Evolutionary conservation across 2,888 invertebrate genomes (phyloP).

Genomic region (Troilus luridus): DNA sequence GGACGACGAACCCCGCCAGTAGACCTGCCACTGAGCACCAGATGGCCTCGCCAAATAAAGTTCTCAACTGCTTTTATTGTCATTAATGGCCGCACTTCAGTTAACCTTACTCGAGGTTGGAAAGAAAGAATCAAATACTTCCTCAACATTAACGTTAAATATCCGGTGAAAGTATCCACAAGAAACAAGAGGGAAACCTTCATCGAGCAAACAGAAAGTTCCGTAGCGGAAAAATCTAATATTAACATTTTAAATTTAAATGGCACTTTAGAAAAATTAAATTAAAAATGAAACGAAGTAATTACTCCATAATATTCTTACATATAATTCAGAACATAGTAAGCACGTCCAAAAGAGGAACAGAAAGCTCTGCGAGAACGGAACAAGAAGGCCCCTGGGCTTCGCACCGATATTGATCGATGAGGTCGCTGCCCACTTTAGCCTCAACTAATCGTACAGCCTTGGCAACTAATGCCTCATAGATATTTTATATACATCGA

Average conservation of each 20-base stretch:
- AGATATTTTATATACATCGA: neutral
- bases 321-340: neutral
- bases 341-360: neutral
- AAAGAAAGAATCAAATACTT: neutral
- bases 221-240: no score
- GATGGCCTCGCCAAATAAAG: constrained; percentile 1
- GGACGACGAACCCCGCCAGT: constrained; percentile 7
- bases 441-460: neutral
- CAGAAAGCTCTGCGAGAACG: neutral
- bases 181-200: neutral
- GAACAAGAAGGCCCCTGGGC: neutral
- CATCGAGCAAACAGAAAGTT: no score
- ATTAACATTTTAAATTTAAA: no score
- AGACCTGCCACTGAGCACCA: constrained; percentile 5
- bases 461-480: neutral
- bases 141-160: neutral
- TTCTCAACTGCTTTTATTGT: neutral
- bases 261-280: no score
- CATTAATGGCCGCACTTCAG: neutral
- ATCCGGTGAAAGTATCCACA: neutral
- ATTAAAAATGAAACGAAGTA: no score
- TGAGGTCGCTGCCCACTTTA: neutral
- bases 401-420: neutral
- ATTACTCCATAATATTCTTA: no score
- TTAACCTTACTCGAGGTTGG: neutral